Evolutionary conservation across 2,888 invertebrate species (phyloP).

Genomic region (Watsonalla cultraria): DNA sequence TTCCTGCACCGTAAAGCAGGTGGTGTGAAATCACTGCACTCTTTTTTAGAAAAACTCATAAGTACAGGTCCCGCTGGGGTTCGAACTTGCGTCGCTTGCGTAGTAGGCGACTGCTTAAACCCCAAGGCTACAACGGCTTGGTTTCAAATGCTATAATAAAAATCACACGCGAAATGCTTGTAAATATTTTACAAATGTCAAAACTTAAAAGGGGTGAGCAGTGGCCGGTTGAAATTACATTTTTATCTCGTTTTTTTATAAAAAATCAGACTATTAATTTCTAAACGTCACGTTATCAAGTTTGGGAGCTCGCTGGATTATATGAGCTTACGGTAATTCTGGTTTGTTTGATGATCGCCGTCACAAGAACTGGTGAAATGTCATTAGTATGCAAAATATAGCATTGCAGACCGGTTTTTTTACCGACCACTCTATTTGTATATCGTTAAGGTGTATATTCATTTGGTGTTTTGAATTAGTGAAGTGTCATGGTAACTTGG

Average conservation of each 20-base stretch:
- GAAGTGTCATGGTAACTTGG: constrained; percentile 11
- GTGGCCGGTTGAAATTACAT: neutral
- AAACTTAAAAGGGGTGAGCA: neutral
- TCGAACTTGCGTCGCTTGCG: no score
- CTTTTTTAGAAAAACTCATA: no score
- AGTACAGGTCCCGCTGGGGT: no score
- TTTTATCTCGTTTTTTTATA: constrained; percentile 9
- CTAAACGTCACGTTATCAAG: constrained; percentile 27
- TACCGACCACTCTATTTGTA: neutral
- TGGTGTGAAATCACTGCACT: no score
- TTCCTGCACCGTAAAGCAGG: no score
- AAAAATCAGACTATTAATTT: constrained; percentile 28
- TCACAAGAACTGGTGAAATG: constrained; percentile 22
- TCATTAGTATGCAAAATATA: constrained; percentile 35
- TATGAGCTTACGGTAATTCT: constrained; percentile 25
- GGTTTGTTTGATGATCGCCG: constrained; percentile 26
- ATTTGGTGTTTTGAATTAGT: neutral
- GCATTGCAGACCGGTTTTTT: neutral
- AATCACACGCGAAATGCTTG: no score
- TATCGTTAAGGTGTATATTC: neutral
- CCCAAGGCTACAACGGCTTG: no score
- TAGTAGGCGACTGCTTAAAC: no score
- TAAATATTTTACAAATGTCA: neutral
- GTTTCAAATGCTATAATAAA: no score
- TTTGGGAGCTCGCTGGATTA: constrained; percentile 32